These are phyloP conservation scores for Manis pentadactyla DNA, from an alignment of 2,797 vertebrate species.

Conservation along the genomic window DNA sequence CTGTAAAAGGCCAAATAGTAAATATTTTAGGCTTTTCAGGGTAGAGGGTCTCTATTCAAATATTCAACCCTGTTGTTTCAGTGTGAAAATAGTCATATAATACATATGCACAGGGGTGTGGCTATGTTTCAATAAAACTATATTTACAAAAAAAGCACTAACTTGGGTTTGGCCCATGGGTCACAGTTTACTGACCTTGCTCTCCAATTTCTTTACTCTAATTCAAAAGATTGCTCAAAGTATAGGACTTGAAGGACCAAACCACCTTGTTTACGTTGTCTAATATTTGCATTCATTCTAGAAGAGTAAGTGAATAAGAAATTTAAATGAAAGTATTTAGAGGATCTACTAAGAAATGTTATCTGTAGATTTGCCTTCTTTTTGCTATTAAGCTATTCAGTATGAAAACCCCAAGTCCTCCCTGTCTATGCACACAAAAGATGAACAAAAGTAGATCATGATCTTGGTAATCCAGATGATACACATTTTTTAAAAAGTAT, in stretches of 20 bases:
- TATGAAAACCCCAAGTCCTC: not conserved
- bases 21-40: not conserved
- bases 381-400: not conserved
- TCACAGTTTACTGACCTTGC: not conserved
- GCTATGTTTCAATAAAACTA: not conserved
- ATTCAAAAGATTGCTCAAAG: not conserved
- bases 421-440: conserved; percentile 30
- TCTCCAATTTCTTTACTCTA: not conserved
- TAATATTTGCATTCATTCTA: not conserved
- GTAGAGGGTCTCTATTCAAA: not conserved
- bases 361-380: not conserved
- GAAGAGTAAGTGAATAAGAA: conserved; percentile 4
- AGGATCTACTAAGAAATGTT: not conserved
- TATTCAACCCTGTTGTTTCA: not conserved
- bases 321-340: not conserved
- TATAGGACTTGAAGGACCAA: not conserved
- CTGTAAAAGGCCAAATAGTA: not conserved
- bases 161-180: not conserved
- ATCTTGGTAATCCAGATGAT: not conserved
- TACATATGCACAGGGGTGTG: not conserved
- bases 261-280: not conserved
- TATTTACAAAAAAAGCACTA: conserved; percentile 12
- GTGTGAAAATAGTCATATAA: not conserved
- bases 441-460: conserved; percentile 4
- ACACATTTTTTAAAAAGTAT: conserved; percentile 27